Conservation (phyloP, 1,140 invertebrate genomes). For the Galleria mellonella region DNA sequence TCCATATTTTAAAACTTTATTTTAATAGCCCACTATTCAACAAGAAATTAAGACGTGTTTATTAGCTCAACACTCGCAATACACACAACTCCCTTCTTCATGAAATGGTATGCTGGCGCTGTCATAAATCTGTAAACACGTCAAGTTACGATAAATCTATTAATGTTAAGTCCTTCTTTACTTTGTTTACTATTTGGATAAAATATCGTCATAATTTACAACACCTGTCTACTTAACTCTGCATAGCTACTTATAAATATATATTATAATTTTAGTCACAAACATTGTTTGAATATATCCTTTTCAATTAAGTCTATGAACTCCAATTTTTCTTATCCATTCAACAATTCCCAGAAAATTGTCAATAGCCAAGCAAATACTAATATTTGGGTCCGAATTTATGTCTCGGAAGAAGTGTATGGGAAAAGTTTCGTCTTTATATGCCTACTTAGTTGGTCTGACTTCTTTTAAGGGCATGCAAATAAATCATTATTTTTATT, state of each 20-base stretch:
- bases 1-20: slow-evolving; percentile 70
- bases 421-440: slow-evolving; percentile 22
- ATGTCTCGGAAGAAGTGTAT: slow-evolving; percentile 40
- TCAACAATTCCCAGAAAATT: slow-evolving; percentile 18
- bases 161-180: slow-evolving; percentile 1
- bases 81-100: slow-evolving; percentile 60
- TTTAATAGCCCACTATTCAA: slow-evolving; percentile 69
- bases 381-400: slow-evolving; percentile 32
- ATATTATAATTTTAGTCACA: no score
- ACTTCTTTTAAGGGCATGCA: not conserved
- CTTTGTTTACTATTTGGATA: no score
- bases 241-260: no score
- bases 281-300: no score
- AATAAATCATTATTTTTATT: slow-evolving; percentile 2
- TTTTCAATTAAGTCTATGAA: no score
- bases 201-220: no score
- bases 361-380: slow-evolving; percentile 25
- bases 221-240: no score
- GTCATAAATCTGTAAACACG: slow-evolving; percentile 53
- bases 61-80: slow-evolving; percentile 60
- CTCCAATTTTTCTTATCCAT: slow-evolving; percentile 7
- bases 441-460: not conserved
- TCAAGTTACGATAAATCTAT: slow-evolving; percentile 20
- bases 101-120: slow-evolving; percentile 33
- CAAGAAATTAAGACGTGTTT: slow-evolving; percentile 70